phyloP scores from a whole-genome alignment of 1,140 invertebrate genomes.

The Megathymus violae region DNA sequence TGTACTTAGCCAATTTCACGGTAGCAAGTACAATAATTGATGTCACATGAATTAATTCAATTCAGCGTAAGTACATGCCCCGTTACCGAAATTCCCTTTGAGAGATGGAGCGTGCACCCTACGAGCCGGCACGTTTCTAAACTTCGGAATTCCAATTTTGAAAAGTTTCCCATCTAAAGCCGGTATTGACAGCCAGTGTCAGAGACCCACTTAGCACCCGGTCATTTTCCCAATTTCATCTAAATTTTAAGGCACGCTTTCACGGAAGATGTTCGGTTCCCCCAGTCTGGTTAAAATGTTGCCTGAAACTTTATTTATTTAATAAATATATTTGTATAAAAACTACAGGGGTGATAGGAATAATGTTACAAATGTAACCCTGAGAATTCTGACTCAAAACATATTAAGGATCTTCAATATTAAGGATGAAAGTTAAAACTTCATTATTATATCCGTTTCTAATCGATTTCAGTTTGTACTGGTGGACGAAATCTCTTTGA shows the following conservation, averaged over 20 bases:
- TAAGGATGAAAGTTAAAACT: too few relatives aligned
- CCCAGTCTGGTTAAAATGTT: too few relatives aligned
- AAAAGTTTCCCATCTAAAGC: slow-evolving; percentile 79
- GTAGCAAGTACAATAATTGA: slow-evolving; percentile 52
- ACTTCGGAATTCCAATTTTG: slow-evolving; percentile 83
- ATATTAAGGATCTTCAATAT: too few relatives aligned
- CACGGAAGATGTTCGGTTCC: neutral
- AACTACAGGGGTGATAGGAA: too few relatives aligned
- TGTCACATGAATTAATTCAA: slow-evolving; percentile 70
- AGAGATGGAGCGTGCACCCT: slow-evolving; percentile 70
- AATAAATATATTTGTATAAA: too few relatives aligned
- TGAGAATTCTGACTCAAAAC: too few relatives aligned
- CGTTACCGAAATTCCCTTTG: slow-evolving; percentile 78
- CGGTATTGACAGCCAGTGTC: slow-evolving; percentile 77
- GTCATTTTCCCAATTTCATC: slow-evolving; percentile 46
- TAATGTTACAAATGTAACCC: too few relatives aligned
- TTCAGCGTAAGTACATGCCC: slow-evolving; percentile 68
- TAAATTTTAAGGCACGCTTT: slow-evolving; percentile 8
- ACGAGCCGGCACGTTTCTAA: slow-evolving; percentile 74
- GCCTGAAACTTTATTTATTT: too few relatives aligned
- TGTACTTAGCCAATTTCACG: slow-evolving; percentile 57
- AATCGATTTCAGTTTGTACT: too few relatives aligned
- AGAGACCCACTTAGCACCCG: slow-evolving; percentile 61
- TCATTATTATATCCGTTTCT: too few relatives aligned
- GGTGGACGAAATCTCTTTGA: too few relatives aligned